Evolutionary conservation across 2,888 invertebrate genomes (phyloP), one percentile per base, ranked within the genome.

Genomic region (Tineola bisselliella): DNA sequence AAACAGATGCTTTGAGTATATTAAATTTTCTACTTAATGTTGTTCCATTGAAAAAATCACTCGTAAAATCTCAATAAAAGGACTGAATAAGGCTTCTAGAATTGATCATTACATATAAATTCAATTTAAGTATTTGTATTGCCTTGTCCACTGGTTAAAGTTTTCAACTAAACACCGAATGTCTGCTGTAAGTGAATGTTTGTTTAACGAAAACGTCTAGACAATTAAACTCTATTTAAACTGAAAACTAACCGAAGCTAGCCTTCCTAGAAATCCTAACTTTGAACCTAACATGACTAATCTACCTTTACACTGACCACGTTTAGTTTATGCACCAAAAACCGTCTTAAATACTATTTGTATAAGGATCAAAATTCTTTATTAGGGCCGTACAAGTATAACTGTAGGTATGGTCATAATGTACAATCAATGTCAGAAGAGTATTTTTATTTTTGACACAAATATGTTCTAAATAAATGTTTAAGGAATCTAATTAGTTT

Each of bases 191-290:
- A 48, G 48, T 17, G 8, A 48, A 48, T 48, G 17, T 48, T 48
- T 48, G 48, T 48, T 48, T 48, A 48, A 17, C 48, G 12, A 15
- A 15, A 48, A 10, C 17, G 15, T 6, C 38, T 48, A 48, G 48
- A 17, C 48, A 13, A 48, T 48, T 48, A 48, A 48, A 48, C 48
- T 48, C 48, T 48, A 48, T 48, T 48, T 48, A 48, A 38, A 48
- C 48, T 48, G 13, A 48, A 13, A 48, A 48, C 48, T 48, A 48
- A 38, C 38, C 10, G 48, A 17, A 48, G 48, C 48, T 15, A 48
- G 48, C 48, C 15, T 48, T 48, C 15, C 13, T 17, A 48, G 48
- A 48, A 48, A 48, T 48, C 48, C 48, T 48, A 48, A 48, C 17
- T 48, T 48, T 48, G 12, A 17, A 17, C 48, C 17, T 15, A 17